These are phyloP conservation scores for Isaurus tuberculatus DNA, from an alignment of 92 coral and sea anemone species.

Conservation along the genomic window DNA sequence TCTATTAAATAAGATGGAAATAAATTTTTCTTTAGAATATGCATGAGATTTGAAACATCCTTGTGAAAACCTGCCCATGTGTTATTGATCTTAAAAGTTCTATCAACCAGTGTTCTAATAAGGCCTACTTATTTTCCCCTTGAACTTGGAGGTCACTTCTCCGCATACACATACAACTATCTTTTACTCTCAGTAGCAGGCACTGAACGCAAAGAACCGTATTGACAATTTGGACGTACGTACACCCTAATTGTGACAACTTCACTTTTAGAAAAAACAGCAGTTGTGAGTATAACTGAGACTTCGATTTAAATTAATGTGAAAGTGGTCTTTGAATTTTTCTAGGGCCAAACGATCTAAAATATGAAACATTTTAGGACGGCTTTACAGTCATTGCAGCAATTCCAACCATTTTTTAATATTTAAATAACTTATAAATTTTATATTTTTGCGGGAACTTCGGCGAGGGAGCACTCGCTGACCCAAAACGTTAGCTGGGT, in stretches of 20 bases:
- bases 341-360: constrained; percentile 26
- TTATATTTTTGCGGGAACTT: constrained; percentile 34
- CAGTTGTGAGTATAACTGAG: constrained; percentile 20
- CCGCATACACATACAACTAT: background rate
- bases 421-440: background rate
- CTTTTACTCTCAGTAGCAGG: constrained; percentile 40
- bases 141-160: constrained; percentile 33
- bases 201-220: constrained; percentile 18
- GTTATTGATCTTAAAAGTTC: too few species aligned
- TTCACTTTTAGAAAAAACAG: constrained; percentile 19
- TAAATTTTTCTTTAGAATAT: too few species aligned
- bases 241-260: constrained; percentile 23
- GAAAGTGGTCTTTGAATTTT: constrained; percentile 12
- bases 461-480: constrained; percentile 38
- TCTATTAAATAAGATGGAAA: too few species aligned
- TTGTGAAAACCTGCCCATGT: too few species aligned
- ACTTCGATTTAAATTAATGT: constrained; percentile 15
- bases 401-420: too few species aligned
- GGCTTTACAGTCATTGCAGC: background rate
- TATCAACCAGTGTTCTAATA: too few species aligned
- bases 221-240: constrained; percentile 43
- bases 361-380: constrained; percentile 27
- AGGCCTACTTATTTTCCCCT: constrained; percentile 36
- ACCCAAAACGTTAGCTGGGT: constrained; percentile 31
- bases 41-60: too few species aligned